These are phyloP conservation scores for Antrozous pallidus DNA, from an alignment of 2,797 vertebrate species.

Conservation along the genomic window DNA sequence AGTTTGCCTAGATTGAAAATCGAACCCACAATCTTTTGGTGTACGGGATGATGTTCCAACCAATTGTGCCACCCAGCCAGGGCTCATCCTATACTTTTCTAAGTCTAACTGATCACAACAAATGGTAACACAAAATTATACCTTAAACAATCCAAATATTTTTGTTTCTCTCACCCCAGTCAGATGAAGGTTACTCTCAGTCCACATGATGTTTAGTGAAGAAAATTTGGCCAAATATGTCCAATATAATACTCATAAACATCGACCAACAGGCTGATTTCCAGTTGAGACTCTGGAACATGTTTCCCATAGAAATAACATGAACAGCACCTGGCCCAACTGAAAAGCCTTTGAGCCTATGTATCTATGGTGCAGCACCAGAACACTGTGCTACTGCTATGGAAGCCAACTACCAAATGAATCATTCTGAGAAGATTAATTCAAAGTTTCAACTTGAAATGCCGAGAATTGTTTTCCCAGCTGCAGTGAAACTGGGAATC, in stretches of 20 bases:
- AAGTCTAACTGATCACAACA: background rate
- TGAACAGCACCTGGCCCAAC: background rate
- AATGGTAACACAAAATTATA: background rate
- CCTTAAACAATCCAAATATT: background rate
- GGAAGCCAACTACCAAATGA: background rate
- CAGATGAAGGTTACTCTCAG: background rate
- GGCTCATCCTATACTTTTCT: background rate
- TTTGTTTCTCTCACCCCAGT: background rate
- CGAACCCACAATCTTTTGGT: background rate
- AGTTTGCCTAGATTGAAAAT: background rate
- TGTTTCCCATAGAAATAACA: background rate
- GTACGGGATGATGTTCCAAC: background rate
- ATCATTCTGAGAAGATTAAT: slow-evolving; percentile 56
- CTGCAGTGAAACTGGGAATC: slow-evolving; percentile 20
- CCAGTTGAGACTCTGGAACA: background rate
- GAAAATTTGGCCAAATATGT: background rate
- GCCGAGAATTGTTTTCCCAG: slow-evolving; percentile 32
- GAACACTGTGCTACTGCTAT: background rate
- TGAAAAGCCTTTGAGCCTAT: background rate
- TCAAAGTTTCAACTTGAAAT: slow-evolving; percentile 39
- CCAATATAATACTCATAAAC: background rate
- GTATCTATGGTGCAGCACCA: background rate
- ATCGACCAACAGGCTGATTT: background rate
- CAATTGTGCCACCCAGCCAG: background rate
- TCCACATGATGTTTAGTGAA: background rate